Evolutionary conservation across 2,888 invertebrate species (phyloP).

Genomic region (Syrista parreyssii): DNA sequence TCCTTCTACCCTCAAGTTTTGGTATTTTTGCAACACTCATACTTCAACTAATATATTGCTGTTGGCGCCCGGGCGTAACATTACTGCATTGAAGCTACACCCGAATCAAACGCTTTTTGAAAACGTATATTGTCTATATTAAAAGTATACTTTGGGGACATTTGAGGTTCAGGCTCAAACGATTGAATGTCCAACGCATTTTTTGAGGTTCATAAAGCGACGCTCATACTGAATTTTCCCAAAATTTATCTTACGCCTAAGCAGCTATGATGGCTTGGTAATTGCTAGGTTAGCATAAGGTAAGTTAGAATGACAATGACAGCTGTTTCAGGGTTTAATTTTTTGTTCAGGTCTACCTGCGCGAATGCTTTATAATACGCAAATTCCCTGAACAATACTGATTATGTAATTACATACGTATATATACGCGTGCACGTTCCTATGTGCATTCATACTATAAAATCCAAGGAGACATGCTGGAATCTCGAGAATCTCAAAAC

Average conservation of each 20-base stretch:
- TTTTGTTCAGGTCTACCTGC: neutral
- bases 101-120: neutral
- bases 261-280: neutral
- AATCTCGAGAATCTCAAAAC: neutral
- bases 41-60: no score
- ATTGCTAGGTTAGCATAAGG: neutral
- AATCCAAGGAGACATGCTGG: neutral
- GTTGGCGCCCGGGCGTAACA: neutral
- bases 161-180: neutral
- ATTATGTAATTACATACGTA: neutral
- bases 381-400: neutral
- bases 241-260: neutral
- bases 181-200: neutral
- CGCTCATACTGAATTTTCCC: neutral
- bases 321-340: neutral
- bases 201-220: neutral
- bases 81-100: neutral
- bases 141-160: neutral
- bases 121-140: neutral
- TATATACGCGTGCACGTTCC: neutral
- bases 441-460: neutral
- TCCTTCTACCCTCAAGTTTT: no score
- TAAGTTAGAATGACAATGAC: neutral
- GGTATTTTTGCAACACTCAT: no score
- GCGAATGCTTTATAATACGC: neutral